Conservation (phyloP, 2,113 vertebrate genomes). For the Platycercus adscitus region DNA sequence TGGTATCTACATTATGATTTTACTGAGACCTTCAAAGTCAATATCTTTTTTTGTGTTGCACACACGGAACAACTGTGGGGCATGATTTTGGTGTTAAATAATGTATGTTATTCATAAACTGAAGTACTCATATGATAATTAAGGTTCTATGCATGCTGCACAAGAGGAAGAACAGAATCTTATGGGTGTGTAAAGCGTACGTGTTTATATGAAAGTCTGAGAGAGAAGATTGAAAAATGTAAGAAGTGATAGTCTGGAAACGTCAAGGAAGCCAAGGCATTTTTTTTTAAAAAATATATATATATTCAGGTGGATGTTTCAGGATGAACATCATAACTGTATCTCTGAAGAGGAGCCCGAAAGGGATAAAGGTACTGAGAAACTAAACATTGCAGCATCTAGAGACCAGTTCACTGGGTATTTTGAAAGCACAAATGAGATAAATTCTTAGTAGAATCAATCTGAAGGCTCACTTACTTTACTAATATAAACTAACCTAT, state of each 20-base stretch:
- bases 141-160: background rate
- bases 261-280: background rate
- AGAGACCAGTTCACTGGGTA: background rate
- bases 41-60: background rate
- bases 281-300: background rate
- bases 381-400: background rate
- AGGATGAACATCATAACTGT: background rate
- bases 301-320: background rate
- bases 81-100: slow-evolving; percentile 54
- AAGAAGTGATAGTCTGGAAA: background rate
- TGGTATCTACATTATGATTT: slow-evolving; percentile 17
- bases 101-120: slow-evolving; percentile 34
- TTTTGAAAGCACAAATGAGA: background rate
- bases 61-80: slow-evolving; percentile 15
- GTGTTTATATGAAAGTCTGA: background rate
- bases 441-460: background rate
- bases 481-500: background rate
- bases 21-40: slow-evolving; percentile 50
- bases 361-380: background rate
- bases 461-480: background rate
- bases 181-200: background rate
- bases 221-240: background rate
- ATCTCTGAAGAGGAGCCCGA: background rate
- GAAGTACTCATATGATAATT: slow-evolving; percentile 39
- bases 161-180: background rate